These are phyloP conservation scores for Ammodytes marinus DNA, from an alignment of 2,113 vertebrate species.

Conservation along the genomic window DNA sequence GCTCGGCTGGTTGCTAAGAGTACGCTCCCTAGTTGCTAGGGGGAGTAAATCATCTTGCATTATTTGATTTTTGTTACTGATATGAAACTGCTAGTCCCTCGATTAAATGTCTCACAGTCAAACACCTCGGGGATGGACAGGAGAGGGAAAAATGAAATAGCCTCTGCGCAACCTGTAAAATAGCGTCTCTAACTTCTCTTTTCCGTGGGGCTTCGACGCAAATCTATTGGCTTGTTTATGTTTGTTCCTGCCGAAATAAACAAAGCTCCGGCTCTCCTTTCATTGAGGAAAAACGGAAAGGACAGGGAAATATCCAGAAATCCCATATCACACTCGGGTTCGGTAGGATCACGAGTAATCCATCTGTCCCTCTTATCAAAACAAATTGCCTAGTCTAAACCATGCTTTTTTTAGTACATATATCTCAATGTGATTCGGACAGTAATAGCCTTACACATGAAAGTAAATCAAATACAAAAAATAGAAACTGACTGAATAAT, in stretches of 20 bases:
- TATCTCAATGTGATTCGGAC: slow-evolving; percentile 38
- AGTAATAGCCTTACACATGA: slow-evolving; percentile 47
- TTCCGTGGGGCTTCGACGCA: slow-evolving; percentile 88
- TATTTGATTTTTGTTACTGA: slow-evolving; percentile 99
- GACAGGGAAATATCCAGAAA: slow-evolving; percentile 79
- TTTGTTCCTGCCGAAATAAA: slow-evolving; percentile 93
- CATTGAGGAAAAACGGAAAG: slow-evolving; percentile 84
- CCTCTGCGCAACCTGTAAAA: slow-evolving; percentile 97
- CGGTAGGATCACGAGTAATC: slow-evolving; percentile 83
- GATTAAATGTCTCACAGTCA: slow-evolving; percentile 99
- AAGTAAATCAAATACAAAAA: slow-evolving; percentile 54
- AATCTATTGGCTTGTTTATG: slow-evolving; percentile 90
- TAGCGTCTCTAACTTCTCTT: slow-evolving; percentile 98
- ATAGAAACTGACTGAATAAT: slow-evolving; percentile 50
- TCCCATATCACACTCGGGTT: slow-evolving; percentile 81
- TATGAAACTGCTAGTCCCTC: slow-evolving; percentile 99
- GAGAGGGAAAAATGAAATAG: slow-evolving; percentile 93
- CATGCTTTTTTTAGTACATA: slow-evolving; percentile 70
- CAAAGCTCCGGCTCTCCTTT: slow-evolving; percentile 87
- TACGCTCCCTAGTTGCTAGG: slow-evolving; percentile 99
- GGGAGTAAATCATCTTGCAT: slow-evolving; percentile 99
- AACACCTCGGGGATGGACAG: slow-evolving; percentile 97
- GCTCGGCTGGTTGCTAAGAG: slow-evolving; percentile 99
- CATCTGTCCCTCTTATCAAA: slow-evolving; percentile 82
- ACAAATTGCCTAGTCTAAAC: slow-evolving; percentile 81